Evolutionary conservation across 2,113 vertebrate genomes (phyloP), one percentile per base, ranked within the genome.

Genomic region (Sigmodon hispidus): DNA sequence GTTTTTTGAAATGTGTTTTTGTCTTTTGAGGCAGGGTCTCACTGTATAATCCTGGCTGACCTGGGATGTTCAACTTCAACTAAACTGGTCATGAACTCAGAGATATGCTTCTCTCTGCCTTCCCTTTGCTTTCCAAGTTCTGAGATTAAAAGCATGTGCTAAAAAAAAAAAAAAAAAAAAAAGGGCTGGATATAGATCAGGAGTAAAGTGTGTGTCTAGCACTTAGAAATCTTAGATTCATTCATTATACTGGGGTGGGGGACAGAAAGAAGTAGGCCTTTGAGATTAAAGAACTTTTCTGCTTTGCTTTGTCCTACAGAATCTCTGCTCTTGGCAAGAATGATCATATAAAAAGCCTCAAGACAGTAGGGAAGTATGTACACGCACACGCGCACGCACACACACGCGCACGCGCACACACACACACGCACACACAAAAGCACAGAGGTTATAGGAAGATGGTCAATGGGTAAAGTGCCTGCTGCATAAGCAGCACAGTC

Each of bases 221-320:
- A 59, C 55, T 57, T 26, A 81, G 24, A 81, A 59, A 81, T 81
- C 79, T 59, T 59, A 81, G 55, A 57, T 81, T n/a, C 40, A 73
- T 26, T 73, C 21, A 43, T 59, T 22, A 59, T 59, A 40, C 79
- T 81, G 22, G n/a, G 50, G 34, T 79, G 10, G 50, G 48, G 43
- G 19, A 4, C 52, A 85, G 40, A 29, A 86, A 65, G 43, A 85
- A 65, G 17, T 34, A 67, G 55, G 9, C 59, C 87, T 96, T 79
- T 95, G 65, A 89, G 88, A 84, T 1, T 90, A 76, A 61, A 73
- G 40, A 76, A 65, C 36, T 52, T 92, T 84, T 48, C 50, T 79
- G 76, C 17, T 55, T 55, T 55, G 50, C 81, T 93, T 93, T 83
- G 45, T 89, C 43, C 31, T 73, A 36, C 50, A 88, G 21, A 88